Conservation (phyloP, 1,140 invertebrate species). For the Zaprionus ornatus region DNA sequence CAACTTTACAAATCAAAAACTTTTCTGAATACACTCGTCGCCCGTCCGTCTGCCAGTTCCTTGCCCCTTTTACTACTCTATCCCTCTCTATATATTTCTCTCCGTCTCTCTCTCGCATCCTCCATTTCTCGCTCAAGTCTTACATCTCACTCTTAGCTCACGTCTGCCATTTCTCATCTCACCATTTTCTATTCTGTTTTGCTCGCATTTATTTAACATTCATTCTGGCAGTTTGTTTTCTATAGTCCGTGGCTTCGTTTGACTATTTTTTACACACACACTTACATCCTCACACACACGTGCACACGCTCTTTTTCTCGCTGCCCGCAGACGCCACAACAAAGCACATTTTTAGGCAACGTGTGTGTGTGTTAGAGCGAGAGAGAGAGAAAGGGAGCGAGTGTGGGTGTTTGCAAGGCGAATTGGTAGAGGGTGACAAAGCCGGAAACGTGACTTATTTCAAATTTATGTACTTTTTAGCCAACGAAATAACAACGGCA, state of each 20-base stretch:
- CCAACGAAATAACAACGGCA: slow-evolving; percentile 41
- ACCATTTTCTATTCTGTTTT: slow-evolving; percentile 24
- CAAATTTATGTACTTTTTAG: slow-evolving; percentile 80
- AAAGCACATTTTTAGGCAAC: slow-evolving; percentile 58
- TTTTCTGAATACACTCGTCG: slow-evolving; percentile 30
- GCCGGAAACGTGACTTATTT: slow-evolving; percentile 79
- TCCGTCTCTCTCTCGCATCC: background rate
- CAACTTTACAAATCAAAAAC: slow-evolving; percentile 68
- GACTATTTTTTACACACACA: slow-evolving; percentile 36
- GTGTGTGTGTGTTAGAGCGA: slow-evolving; percentile 19
- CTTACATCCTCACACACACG: background rate
- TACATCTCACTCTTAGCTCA: background rate
- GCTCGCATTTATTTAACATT: slow-evolving; percentile 42
- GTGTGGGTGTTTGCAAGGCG: slow-evolving; percentile 15
- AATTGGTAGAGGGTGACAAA: slow-evolving; percentile 42
- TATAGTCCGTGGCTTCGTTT: slow-evolving; percentile 39
- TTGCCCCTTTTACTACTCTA: background rate
- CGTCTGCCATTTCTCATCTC: background rate
- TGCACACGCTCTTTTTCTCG: slow-evolving; percentile 31
- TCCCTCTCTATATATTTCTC: background rate
- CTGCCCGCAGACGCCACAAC: slow-evolving; percentile 72
- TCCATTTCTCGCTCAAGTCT: background rate
- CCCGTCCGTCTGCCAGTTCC: background rate
- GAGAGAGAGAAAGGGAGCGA: too few species aligned
- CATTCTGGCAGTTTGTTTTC: slow-evolving; percentile 46